Percentiles rank a stretch among this genome's conserved stretches.
Conservation (phyloP, 2,888 invertebrate species). For the Chorisops tibialis region DNA sequence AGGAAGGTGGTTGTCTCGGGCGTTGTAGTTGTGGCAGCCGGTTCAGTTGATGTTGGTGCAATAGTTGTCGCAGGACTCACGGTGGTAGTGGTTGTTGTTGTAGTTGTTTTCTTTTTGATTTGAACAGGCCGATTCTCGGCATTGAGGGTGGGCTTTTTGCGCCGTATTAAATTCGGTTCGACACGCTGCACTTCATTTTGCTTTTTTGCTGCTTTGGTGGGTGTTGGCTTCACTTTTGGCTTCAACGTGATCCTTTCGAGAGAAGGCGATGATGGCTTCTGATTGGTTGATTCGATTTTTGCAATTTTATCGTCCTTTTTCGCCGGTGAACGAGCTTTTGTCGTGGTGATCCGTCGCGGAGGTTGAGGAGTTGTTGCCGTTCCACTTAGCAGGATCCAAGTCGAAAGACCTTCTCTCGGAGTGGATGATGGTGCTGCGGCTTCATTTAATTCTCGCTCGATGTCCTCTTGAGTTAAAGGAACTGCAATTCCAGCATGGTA, state of each 20-base stretch:
- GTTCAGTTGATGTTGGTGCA: conserved; percentile 42
- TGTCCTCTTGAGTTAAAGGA: conserved; percentile 62
- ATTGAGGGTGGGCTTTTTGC: conserved; percentile 11
- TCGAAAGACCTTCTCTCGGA: conserved; percentile 66
- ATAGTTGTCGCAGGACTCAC: conserved; percentile 27
- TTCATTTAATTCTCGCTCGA: conserved; percentile 54
- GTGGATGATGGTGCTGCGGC: conserved; percentile 53
- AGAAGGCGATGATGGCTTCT: conserved; percentile 30
- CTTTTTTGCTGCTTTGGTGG: conserved; percentile 41
- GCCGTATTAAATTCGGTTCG: conserved; percentile 42
- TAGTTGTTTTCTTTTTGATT: background rate
- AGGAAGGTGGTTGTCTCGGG: conserved; percentile 35
- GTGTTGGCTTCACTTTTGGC: conserved; percentile 38
- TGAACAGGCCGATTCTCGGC: conserved; percentile 20
- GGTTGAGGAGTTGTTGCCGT: conserved; percentile 51
- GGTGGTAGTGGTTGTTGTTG: background rate
- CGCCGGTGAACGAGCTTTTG: conserved; percentile 29
- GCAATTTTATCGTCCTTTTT: conserved; percentile 33
- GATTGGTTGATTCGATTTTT: conserved; percentile 30
- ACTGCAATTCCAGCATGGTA: conserved; percentile 66
- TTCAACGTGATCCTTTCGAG: conserved; percentile 42
- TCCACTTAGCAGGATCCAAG: conserved; percentile 70
- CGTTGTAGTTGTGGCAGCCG: conserved; percentile 14
- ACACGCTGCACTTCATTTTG: conserved; percentile 34
- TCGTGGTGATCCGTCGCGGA: conserved; percentile 34